Percentiles rank a stretch among this genome's conserved stretches.
These are phyloP conservation scores for Lepilemur ruficaudatus DNA, from an alignment of 2,797 vertebrate species.

Conservation along the genomic window DNA sequence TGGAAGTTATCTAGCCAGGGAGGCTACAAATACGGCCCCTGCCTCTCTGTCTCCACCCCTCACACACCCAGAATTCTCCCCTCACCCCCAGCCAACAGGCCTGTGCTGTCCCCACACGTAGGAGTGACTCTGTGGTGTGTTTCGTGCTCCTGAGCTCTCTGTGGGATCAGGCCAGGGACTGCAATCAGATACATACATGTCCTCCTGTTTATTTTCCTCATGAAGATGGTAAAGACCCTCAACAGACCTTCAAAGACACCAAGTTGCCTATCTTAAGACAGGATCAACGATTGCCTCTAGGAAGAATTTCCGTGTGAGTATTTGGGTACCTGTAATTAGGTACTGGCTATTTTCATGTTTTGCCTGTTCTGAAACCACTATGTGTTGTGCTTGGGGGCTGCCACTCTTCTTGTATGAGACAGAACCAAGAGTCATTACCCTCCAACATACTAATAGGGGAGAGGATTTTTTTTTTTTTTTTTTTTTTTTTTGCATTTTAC, in stretches of 20 bases:
- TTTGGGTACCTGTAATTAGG: not conserved
- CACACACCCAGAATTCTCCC: rapidly evolving
- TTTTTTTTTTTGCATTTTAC: constrained; percentile 24
- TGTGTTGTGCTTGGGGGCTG: not conserved
- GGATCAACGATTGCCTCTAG: not conserved
- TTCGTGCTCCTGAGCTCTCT: not conserved
- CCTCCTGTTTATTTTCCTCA: not conserved
- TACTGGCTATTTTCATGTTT: not conserved
- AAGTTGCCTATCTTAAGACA: not conserved
- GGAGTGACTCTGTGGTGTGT: not conserved
- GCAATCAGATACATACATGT: not conserved
- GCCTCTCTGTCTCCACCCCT: not conserved
- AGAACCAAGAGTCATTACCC: constrained; percentile 12
- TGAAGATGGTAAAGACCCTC: not conserved
- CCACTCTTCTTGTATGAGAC: not conserved
- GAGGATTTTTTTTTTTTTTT: too few relatives aligned
- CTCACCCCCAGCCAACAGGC: not conserved
- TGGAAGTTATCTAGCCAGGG: not conserved
- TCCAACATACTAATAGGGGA: not conserved
- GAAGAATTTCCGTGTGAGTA: not conserved
- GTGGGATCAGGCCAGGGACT: not conserved
- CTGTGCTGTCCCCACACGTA: not conserved
- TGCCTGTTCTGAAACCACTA: not conserved
- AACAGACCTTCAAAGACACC: not conserved
- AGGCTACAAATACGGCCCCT: not conserved